Conservation (phyloP, 1,140 invertebrate species). For the Nymphalis io region DNA sequence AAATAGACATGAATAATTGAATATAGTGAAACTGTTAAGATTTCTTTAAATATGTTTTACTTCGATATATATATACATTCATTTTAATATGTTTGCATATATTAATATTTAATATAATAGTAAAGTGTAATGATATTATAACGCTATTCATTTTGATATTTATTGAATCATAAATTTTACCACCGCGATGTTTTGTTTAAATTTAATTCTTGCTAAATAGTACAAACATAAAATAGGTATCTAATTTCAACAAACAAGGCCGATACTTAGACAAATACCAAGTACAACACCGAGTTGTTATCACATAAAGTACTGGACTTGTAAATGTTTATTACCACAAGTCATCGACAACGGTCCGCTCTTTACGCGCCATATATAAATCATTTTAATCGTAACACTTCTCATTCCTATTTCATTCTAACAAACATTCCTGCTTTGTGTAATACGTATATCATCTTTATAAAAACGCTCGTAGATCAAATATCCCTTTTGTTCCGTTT, state of each 20-base stretch:
- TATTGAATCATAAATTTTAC: neutral
- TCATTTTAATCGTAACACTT: slow-evolving; percentile 30
- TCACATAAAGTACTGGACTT: slow-evolving; percentile 1
- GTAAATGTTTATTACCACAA: slow-evolving; percentile 28
- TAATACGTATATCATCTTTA: slow-evolving; percentile 2
- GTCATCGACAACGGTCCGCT: slow-evolving; percentile 10
- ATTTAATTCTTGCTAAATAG: neutral
- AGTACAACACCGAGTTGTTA: neutral
- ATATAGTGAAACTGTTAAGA: too few species aligned
- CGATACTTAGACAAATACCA: slow-evolving; percentile 4
- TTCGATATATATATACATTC: too few species aligned
- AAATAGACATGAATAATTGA: too few species aligned
- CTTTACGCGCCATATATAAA: slow-evolving; percentile 30
- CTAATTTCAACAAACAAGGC: neutral
- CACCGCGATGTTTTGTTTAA: too few species aligned
- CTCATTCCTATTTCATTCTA: neutral
- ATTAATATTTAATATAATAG: too few species aligned
- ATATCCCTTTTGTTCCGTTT: neutral
- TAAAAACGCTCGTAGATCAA: neutral
- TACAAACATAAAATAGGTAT: neutral
- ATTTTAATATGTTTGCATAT: too few species aligned
- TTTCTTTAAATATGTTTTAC: too few species aligned
- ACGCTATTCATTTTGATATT: too few species aligned
- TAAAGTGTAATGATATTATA: too few species aligned
- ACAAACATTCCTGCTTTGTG: neutral